Conservation (phyloP, 2,797 vertebrate species). For the Gambusia yucatana region DNA sequence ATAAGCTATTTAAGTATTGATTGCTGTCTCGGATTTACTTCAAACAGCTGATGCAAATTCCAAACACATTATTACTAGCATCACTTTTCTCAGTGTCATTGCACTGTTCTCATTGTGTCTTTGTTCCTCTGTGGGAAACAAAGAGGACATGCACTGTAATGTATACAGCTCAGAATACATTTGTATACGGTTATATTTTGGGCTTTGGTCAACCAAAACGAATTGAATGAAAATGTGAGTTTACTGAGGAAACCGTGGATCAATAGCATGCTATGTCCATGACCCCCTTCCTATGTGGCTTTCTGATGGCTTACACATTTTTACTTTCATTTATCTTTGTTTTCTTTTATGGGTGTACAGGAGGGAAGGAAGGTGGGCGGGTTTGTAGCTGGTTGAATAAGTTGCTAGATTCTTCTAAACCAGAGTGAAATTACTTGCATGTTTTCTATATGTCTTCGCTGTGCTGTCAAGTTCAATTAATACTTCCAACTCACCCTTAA, state of each 20-base stretch:
- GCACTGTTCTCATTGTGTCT: conserved; percentile 64
- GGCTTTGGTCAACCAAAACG: conserved; percentile 49
- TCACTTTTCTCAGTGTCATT: conserved; percentile 69
- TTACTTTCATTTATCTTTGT: conserved; percentile 78
- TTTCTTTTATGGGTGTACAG: conserved; percentile 66
- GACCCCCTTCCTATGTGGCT: conserved; percentile 85
- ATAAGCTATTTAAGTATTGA: conserved; percentile 47
- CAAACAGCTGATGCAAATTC: conserved; percentile 53
- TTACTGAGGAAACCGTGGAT: conserved; percentile 83
- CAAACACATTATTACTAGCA: conserved; percentile 30
- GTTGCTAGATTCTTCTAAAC: conserved; percentile 51
- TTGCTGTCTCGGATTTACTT: conserved; percentile 31
- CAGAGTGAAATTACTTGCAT: conserved; percentile 84
- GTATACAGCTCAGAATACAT: conserved; percentile 83
- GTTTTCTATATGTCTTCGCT: conserved; percentile 85
- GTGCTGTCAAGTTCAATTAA: conserved; percentile 86
- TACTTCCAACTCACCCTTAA: conserved; percentile 83
- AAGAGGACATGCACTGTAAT: conserved; percentile 62
- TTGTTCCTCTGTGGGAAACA: conserved; percentile 68
- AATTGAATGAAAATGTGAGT: conserved; percentile 58
- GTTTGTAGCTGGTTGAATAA: conserved; percentile 38
- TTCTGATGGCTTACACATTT: conserved; percentile 87
- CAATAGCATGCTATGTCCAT: conserved; percentile 88
- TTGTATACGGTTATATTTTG: conserved; percentile 65
- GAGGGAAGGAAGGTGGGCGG: conserved; percentile 52